Percentiles rank a stretch among this genome's conserved stretches.
Conservation (phyloP, 1,140 invertebrate species). For the Daktulosphaira vitifoliae region DNA sequence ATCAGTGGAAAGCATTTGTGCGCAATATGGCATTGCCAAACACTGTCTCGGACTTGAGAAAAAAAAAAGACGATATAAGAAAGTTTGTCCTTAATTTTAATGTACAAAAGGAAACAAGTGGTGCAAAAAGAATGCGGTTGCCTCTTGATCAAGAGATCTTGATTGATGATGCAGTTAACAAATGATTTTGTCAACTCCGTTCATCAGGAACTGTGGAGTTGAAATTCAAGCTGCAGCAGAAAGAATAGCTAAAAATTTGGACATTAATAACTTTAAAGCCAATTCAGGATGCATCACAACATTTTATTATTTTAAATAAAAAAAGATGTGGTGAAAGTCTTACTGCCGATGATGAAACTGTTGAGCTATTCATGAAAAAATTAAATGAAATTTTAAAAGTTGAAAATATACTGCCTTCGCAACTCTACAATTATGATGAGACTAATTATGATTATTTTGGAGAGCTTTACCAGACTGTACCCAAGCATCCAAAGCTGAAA, state of each 20-base stretch:
- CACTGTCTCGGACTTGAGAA: not conserved
- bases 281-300: slow-evolving; percentile 42
- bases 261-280: slow-evolving; percentile 42
- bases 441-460: slow-evolving; percentile 40
- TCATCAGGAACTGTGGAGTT: too few species aligned
- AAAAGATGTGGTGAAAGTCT: slow-evolving; percentile 41
- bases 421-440: slow-evolving; percentile 42
- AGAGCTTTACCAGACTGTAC: slow-evolving; percentile 39
- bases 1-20: slow-evolving; percentile 11
- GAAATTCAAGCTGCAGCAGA: too few species aligned
- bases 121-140: too few species aligned
- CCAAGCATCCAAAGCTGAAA: slow-evolving; percentile 36
- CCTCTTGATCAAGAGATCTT: too few species aligned
- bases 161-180: slow-evolving; percentile 12
- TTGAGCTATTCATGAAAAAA: slow-evolving; percentile 33
- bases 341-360: slow-evolving; percentile 37
- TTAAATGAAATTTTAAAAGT: slow-evolving; percentile 36
- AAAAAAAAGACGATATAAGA: slow-evolving; percentile 10
- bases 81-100: too few species aligned
- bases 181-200: too few species aligned
- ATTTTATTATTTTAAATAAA: slow-evolving; percentile 21
- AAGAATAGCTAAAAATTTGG: too few species aligned
- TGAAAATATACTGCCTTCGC: slow-evolving; percentile 39
- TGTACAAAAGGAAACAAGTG: not conserved
- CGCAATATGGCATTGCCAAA: slow-evolving; percentile 2